Conservation (phyloP, 2,113 vertebrate species). For the Dasyprocta punctata region DNA sequence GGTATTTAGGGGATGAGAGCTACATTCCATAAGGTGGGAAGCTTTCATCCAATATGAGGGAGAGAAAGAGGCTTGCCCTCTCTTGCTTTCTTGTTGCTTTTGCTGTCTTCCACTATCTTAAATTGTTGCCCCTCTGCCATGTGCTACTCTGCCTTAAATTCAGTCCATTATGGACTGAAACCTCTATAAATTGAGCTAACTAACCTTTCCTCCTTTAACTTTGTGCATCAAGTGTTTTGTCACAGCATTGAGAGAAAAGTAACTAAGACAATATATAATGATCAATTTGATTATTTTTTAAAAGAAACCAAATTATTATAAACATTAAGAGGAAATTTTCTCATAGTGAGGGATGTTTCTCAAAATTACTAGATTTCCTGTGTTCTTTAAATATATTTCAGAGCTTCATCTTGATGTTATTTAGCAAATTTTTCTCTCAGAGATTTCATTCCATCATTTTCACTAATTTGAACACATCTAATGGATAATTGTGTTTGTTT, state of each 20-base stretch:
- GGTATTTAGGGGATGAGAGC: background rate
- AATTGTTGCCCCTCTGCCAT: background rate
- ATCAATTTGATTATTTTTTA: background rate
- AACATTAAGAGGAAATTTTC: background rate
- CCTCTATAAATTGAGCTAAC: background rate
- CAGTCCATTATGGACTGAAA: background rate
- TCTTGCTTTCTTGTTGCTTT: background rate
- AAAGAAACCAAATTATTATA: background rate
- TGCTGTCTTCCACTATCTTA: background rate
- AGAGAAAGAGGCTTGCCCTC: background rate
- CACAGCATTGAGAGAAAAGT: background rate
- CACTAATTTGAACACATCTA: background rate
- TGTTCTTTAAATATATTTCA: background rate
- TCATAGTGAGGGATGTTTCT: background rate
- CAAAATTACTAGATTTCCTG: background rate
- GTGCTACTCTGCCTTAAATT: background rate
- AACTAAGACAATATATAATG: background rate
- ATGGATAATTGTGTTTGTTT: background rate
- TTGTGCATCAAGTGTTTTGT: background rate
- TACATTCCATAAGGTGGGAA: too few relatives aligned
- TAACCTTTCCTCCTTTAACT: background rate
- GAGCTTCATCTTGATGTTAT: background rate
- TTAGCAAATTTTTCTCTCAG: background rate
- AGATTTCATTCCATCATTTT: background rate
- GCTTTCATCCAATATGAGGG: background rate